Evolutionary conservation across 2,797 vertebrate species (phyloP).

Genomic region (Valencia hispanica): DNA sequence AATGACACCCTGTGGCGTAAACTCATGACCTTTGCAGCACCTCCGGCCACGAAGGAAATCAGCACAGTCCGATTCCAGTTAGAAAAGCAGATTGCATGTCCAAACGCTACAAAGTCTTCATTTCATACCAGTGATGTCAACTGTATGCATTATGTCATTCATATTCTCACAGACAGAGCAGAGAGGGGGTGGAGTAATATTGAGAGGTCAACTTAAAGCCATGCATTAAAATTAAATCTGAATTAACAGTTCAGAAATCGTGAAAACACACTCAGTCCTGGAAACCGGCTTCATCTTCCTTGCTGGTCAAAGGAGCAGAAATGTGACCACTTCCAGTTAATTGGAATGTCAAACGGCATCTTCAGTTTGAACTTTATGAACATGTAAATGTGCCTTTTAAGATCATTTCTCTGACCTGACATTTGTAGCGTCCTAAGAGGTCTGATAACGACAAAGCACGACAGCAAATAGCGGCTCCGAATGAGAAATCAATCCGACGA

Average conservation of each 20-base stretch:
- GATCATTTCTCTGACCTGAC: slow-evolving; percentile 24
- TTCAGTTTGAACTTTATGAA: slow-evolving; percentile 20
- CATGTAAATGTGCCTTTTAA: slow-evolving; percentile 21
- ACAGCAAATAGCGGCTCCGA: slow-evolving; percentile 1
- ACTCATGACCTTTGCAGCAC: slow-evolving; percentile 42
- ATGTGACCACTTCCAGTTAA: not conserved
- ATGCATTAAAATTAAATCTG: slow-evolving; percentile 23
- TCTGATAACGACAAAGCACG: slow-evolving; percentile 23
- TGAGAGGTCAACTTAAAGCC: slow-evolving; percentile 6
- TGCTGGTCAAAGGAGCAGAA: not conserved
- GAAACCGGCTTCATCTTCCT: not conserved
- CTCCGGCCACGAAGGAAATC: slow-evolving; percentile 38
- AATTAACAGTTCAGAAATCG: slow-evolving; percentile 2
- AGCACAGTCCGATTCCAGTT: slow-evolving; percentile 58
- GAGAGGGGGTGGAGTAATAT: not conserved
- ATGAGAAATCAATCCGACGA: not conserved
- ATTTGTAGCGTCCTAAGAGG: slow-evolving; percentile 20
- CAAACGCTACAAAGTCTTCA: slow-evolving; percentile 60
- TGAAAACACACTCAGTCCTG: not conserved
- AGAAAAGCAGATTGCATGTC: slow-evolving; percentile 67
- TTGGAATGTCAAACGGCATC: slow-evolving; percentile 2
- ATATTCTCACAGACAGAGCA: slow-evolving; percentile 23
- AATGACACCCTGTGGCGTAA: slow-evolving; percentile 49
- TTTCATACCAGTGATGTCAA: slow-evolving; percentile 65
- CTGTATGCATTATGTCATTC: slow-evolving; percentile 50